Base-by-base conservation (phyloP, 2,797 vertebrate genomes). In the Rhinichthys osculus region DNA sequence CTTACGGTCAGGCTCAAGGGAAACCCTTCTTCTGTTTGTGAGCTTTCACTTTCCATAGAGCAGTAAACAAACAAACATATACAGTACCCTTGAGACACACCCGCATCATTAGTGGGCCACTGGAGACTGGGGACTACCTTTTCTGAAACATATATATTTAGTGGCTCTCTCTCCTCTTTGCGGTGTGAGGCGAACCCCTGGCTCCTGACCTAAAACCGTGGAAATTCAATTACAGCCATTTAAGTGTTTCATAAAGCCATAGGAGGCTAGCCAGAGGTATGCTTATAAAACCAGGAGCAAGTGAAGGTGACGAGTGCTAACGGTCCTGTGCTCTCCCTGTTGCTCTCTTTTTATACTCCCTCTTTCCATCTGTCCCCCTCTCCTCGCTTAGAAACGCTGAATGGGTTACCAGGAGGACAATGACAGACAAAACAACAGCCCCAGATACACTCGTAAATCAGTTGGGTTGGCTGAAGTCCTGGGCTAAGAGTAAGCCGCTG, bases 211-310 rank as follows among this genome's bases (percentile, higher is more conserved):
- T 91, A 93, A 90, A 95, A 94, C 94, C 92, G 92, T 96, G 95
- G 95, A 96, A 96, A 96, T 95, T 95, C 94, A 96, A 95, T 96
- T 95, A 96, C 89, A 94, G 50, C 78, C 92, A 93, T 93, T 95
- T 93, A 95, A 95, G 94, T 94, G 94, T 95, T 96, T 95, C 94
- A 96, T 96, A 96, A 96, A 96, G 92, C 94, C 91, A 94, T 94
- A 95, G 94, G 93, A 95, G 93, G 94, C 93, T 93, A 89, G 94
- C 93, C 93, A 94, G 90, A 95, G 94, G 94, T 95, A 95, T 95
- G 93, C 95, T 91, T 89, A 93, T 96, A 95, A 96, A 96, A 94
- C 71, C 86, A 81, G 87, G 84, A 91, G 90, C 83, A 89, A 89
- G 92, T 91, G 52, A 91, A 93, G 93, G 93, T 86, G 86, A 88